Conservation (phyloP, 2,888 invertebrate species). For the Lasioglossum leucozonium region DNA sequence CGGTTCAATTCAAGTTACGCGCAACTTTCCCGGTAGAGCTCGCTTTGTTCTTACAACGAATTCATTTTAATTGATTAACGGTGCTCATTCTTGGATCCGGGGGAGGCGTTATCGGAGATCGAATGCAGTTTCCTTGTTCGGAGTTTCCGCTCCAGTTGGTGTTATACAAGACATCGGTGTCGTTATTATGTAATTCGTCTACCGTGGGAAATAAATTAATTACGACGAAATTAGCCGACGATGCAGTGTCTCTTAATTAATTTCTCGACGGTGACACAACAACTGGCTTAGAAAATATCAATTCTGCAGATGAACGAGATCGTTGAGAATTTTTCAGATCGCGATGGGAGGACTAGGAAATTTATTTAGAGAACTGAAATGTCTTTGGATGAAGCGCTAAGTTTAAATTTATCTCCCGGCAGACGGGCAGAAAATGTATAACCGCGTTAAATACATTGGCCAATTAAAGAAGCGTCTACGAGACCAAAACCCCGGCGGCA, state of each 20-base stretch:
- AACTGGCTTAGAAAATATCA: not conserved
- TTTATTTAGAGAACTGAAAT: too few relatives aligned
- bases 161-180: not conserved
- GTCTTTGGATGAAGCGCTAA: too few relatives aligned
- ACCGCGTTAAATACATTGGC: not conserved
- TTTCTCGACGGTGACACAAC: not conserved
- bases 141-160: not conserved
- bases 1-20: constrained; percentile 15
- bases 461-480: constrained; percentile 7
- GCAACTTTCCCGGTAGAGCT: not conserved
- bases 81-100: not conserved
- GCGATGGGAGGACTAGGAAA: too few relatives aligned
- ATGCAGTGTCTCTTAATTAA: not conserved
- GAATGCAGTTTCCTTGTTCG: not conserved
- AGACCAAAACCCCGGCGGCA: not conserved
- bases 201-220: not conserved
- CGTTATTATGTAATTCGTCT: not conserved
- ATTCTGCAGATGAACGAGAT: too few relatives aligned
- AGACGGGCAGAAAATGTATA: not conserved
- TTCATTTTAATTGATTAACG: constrained; percentile 11
- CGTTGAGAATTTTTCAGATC: too few relatives aligned
- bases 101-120: not conserved
- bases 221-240: not conserved
- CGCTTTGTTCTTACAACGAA: constrained; percentile 10
- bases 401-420: not conserved